phyloP scores from a whole-genome alignment of 1,140 invertebrate genomes.

The Penaeus indicus region DNA sequence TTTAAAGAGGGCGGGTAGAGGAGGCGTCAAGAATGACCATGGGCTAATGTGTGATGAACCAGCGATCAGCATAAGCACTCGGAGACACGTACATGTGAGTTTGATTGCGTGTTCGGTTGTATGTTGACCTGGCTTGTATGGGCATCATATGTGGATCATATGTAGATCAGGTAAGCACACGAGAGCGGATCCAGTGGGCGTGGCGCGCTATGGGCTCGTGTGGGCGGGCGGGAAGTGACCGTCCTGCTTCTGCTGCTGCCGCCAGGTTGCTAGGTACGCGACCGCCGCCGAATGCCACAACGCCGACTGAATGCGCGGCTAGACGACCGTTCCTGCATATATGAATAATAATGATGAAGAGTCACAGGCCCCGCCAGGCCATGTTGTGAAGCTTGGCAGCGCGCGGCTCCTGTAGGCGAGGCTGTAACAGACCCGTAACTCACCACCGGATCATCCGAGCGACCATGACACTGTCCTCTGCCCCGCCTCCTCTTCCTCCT shows the following conservation, averaged over 20 bases:
- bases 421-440: neutral
- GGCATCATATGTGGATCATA: too few species aligned
- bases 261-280: conserved; percentile 21
- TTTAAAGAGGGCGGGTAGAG: too few species aligned
- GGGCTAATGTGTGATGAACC: too few species aligned
- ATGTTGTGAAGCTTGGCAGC: too few species aligned
- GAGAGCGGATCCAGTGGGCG: neutral
- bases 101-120: too few species aligned
- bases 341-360: conserved; percentile 24
- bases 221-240: neutral
- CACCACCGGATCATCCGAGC: neutral
- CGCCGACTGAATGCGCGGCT: conserved; percentile 13
- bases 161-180: too few species aligned
- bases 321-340: conserved; percentile 23
- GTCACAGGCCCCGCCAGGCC: too few species aligned
- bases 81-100: too few species aligned
- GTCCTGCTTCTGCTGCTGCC: neutral
- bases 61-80: too few species aligned
- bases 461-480: neutral
- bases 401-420: too few species aligned
- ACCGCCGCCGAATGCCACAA: conserved; percentile 15
- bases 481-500: neutral
- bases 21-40: too few species aligned
- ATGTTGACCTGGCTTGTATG: too few species aligned
- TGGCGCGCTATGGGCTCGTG: neutral